These are phyloP conservation scores for Tridacna crocea DNA, from an alignment of 2,888 invertebrate genomes.

Conservation along the genomic window DNA sequence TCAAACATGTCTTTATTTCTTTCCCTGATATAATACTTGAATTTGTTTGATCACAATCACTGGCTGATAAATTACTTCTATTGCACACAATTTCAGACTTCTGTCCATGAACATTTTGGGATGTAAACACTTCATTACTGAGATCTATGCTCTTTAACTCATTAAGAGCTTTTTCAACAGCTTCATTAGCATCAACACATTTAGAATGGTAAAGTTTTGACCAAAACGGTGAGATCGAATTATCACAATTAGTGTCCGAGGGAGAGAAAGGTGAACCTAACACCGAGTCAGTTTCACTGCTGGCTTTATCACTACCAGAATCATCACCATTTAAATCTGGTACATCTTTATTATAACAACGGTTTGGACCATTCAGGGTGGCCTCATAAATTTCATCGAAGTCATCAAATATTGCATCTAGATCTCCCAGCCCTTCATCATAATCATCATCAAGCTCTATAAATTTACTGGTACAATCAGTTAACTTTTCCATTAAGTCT, in stretches of 20 bases:
- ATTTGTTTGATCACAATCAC: not conserved
- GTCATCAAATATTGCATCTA: slow-evolving; percentile 60
- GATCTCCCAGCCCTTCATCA: slow-evolving; percentile 58
- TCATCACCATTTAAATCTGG: not conserved
- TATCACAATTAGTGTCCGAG: not conserved
- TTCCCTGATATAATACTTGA: slow-evolving; percentile 3
- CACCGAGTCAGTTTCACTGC: slow-evolving; percentile 23
- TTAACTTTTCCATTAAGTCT: not conserved
- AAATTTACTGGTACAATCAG: not conserved
- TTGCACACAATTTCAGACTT: not conserved
- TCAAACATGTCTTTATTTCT: slow-evolving; percentile 14
- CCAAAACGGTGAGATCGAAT: slow-evolving; percentile 7
- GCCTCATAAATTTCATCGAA: slow-evolving; percentile 59
- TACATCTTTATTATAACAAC: not conserved
- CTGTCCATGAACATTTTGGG: not conserved
- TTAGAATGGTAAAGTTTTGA: not conserved
- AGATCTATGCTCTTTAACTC: slow-evolving; percentile 13
- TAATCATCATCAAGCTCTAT: slow-evolving; percentile 45
- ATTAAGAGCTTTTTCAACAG: slow-evolving; percentile 20
- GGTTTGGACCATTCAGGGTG: not conserved
- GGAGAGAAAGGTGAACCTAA: slow-evolving; percentile 20
- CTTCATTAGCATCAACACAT: slow-evolving; percentile 4
- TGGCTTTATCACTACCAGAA: slow-evolving; percentile 16
- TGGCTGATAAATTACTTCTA: not conserved
- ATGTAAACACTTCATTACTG: slow-evolving; percentile 12